These are phyloP conservation scores for Pseudois nayaur DNA, from an alignment of 2,113 vertebrate species.

Conservation along the genomic window DNA sequence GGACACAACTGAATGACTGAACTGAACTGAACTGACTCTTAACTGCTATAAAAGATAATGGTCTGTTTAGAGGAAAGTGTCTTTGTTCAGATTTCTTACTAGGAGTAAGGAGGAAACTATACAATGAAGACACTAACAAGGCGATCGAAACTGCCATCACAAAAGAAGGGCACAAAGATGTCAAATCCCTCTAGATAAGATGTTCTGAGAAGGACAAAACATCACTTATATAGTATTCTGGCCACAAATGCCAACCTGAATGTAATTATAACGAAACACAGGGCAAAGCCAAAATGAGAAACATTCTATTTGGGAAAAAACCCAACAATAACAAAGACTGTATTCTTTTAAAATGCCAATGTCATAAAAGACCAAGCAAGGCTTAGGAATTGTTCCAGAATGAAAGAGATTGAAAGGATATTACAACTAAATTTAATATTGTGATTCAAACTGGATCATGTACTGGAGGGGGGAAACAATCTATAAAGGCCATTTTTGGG, in stretches of 20 bases:
- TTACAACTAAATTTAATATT: not conserved
- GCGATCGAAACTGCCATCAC: not conserved
- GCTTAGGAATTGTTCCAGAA: not conserved
- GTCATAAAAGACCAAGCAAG: not conserved
- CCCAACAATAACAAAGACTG: not conserved
- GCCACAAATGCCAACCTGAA: not conserved
- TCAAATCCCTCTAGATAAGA: not conserved
- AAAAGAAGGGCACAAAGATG: not conserved
- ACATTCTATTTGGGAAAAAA: not conserved
- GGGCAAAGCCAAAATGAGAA: not conserved
- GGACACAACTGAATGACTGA: not conserved
- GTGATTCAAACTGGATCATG: not conserved
- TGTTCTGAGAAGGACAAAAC: not conserved
- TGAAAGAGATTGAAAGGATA: not conserved
- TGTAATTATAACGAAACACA: not conserved
- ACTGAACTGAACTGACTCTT: not conserved
- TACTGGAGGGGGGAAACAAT: not conserved
- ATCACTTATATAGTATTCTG: not conserved
- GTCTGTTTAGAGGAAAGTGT: not conserved
- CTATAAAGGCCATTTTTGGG: not conserved
- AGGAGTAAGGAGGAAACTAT: not conserved
- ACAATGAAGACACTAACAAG: not conserved
- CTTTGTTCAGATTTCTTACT: not conserved
- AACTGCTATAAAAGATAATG: not conserved
- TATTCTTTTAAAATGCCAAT: constrained; percentile 21